Conservation (phyloP, 23 tunicate genomes). For the Oikopleura dioica region DNA sequence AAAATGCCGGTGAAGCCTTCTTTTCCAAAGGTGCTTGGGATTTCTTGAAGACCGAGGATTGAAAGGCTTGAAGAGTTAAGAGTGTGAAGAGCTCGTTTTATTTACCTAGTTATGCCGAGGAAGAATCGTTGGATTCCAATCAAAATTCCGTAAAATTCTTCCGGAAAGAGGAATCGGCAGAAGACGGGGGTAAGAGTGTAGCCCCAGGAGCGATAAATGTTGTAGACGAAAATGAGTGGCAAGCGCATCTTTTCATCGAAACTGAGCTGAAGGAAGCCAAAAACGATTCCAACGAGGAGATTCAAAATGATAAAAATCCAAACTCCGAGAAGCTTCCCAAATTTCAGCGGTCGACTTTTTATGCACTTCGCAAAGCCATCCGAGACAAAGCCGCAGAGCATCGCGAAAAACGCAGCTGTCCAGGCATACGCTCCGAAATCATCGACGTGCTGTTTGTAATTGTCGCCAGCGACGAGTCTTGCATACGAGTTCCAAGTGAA, state of each 20-base stretch:
- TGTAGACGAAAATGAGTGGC: background rate
- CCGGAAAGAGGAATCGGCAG: too few species aligned
- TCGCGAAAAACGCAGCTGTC: background rate
- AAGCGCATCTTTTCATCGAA: background rate
- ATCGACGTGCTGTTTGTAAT: background rate
- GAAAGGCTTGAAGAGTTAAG: too few species aligned
- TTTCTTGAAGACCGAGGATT: too few species aligned
- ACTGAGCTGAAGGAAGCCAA: background rate
- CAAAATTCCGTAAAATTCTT: too few species aligned
- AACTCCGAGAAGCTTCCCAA: background rate
- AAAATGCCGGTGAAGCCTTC: too few species aligned
- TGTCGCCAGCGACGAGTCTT: background rate
- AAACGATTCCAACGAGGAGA: background rate
- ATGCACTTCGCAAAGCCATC: background rate
- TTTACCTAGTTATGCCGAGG: too few species aligned
- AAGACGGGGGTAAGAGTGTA: background rate
- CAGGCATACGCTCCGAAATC: background rate
- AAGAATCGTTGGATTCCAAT: too few species aligned
- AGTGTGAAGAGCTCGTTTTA: too few species aligned
- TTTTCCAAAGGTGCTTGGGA: too few species aligned
- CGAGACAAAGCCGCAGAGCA: background rate
- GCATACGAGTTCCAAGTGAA: background rate
- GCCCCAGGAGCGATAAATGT: background rate
- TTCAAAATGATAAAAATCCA: background rate
- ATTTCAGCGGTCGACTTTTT: too few species aligned